Percentiles rank a stretch among this genome's conserved stretches.
phyloP scores from a whole-genome alignment of 1,140 invertebrate genomes.

The Tetragnatha versicolor region DNA sequence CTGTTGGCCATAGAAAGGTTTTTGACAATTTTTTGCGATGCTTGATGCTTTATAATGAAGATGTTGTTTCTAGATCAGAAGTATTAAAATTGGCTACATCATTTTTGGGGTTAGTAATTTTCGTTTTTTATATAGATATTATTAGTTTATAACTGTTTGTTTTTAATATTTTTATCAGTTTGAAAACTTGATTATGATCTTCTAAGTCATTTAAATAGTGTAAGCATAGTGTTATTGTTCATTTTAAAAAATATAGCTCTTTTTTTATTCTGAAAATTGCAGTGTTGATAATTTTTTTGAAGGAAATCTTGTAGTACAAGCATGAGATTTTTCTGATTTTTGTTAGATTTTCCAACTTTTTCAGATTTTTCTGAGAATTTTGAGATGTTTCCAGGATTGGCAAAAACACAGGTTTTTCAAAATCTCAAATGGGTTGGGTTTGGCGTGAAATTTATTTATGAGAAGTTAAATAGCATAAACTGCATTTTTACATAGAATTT shows the following conservation, averaged over 20 bases:
- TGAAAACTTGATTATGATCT: neutral
- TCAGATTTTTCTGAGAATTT: no score
- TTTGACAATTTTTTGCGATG: constrained; percentile 97
- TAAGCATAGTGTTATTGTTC: neutral
- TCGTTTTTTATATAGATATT: neutral
- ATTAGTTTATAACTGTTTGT: neutral
- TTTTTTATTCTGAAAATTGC: no score
- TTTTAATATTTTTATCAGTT: neutral
- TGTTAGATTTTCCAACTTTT: no score
- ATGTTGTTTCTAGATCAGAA: constrained; percentile 88
- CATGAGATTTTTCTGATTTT: no score
- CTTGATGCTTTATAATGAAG: constrained; percentile 88
- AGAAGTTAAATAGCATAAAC: no score
- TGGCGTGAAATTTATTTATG: no score
- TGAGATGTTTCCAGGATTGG: no score
- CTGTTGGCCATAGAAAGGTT: constrained; percentile 82
- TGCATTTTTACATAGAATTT: no score
- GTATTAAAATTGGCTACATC: constrained; percentile 84
- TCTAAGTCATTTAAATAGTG: neutral
- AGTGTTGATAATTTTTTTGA: no score
- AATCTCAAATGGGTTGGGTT: no score
- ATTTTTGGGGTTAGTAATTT: constrained; percentile 72
- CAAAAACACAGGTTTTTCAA: no score
- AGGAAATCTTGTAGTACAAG: no score
- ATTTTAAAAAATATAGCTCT: neutral